Percentiles rank a stretch among this genome's conserved stretches.
These are phyloP conservation scores for Hycleus cichorii DNA, from an alignment of 1,140 invertebrate genomes.

Conservation along the genomic window DNA sequence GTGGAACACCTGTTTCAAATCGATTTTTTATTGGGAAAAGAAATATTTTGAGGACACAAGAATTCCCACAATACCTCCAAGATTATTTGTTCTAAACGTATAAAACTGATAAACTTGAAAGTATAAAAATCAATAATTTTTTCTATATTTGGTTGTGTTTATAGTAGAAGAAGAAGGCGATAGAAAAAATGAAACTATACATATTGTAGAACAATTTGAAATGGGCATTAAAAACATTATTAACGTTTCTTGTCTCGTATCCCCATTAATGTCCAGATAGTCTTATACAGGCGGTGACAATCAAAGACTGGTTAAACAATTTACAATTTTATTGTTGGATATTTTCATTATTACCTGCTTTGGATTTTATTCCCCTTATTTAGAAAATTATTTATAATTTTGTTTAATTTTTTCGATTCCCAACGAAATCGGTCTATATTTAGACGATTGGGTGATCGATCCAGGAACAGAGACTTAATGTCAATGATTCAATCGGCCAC, in stretches of 20 bases:
- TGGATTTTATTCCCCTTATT: conserved; percentile 26
- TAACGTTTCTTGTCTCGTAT: conserved; percentile 31
- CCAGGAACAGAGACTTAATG: too few relatives aligned
- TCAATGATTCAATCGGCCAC: too few relatives aligned
- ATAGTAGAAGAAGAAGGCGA: conserved; percentile 4
- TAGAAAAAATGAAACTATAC: not conserved
- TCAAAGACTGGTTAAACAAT: conserved; percentile 27
- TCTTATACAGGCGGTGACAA: conserved; percentile 25
- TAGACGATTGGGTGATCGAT: too few relatives aligned
- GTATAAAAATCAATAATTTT: too few relatives aligned
- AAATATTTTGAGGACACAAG: too few relatives aligned
- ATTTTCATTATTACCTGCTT: conserved; percentile 33
- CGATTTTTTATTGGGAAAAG: too few relatives aligned
- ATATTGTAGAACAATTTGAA: conserved; percentile 17
- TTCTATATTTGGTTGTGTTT: conserved; percentile 5
- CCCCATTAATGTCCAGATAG: conserved; percentile 31
- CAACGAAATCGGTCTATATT: too few relatives aligned
- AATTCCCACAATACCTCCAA: too few relatives aligned
- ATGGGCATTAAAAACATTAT: conserved; percentile 22
- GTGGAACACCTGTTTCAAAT: too few relatives aligned
- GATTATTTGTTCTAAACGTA: too few relatives aligned
- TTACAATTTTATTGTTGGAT: conserved; percentile 34
- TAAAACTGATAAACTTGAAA: too few relatives aligned
- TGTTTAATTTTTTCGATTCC: not conserved
- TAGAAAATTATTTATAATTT: conserved; percentile 27